phyloP scores from a whole-genome alignment of 2,797 vertebrate genomes.

The Aselliscus stoliczkanus region DNA sequence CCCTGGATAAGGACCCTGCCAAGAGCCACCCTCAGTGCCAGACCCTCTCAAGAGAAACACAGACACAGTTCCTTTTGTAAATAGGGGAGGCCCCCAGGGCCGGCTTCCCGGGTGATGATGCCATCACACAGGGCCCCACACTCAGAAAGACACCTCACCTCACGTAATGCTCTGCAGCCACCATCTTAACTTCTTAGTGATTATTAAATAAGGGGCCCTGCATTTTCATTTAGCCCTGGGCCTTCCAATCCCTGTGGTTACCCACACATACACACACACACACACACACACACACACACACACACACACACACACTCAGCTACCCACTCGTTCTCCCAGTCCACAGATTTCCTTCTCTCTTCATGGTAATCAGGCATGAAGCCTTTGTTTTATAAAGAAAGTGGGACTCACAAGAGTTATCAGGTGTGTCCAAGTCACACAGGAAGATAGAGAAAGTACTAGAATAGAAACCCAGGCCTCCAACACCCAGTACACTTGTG shows the following conservation, averaged over 20 bases:
- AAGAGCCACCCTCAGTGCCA: background rate
- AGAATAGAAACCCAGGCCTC: background rate
- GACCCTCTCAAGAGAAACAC: background rate
- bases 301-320: too few relatives aligned
- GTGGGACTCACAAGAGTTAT: background rate
- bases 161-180: background rate
- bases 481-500: too few relatives aligned
- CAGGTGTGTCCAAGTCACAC: background rate
- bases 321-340: background rate
- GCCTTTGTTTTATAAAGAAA: background rate
- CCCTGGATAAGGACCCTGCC: background rate
- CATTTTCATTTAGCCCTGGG: background rate
- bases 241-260: background rate
- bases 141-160: background rate
- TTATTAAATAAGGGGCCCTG: background rate
- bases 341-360: background rate
- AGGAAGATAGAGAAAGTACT: background rate
- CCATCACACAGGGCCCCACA: fast-evolving
- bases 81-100: fast-evolving
- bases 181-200: background rate
- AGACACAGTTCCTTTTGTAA: background rate
- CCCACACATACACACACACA: too few relatives aligned
- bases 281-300: too few relatives aligned
- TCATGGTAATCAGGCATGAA: background rate
- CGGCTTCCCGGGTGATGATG: fast-evolving